Evolutionary conservation across 2,888 invertebrate species (phyloP).

Genomic region (Amphimallon solstitiale): DNA sequence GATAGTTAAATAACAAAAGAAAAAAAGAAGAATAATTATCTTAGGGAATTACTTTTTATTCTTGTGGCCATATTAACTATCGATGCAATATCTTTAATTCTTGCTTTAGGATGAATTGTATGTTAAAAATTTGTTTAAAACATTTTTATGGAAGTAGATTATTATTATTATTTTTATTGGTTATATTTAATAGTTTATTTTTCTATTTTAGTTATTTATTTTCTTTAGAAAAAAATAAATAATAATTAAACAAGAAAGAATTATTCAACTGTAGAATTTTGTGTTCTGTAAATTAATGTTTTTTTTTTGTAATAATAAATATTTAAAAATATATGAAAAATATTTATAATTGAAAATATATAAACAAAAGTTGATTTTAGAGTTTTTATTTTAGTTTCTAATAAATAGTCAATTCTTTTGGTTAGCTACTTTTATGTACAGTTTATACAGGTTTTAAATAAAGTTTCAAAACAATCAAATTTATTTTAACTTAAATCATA

Average conservation of each 20-base stretch:
- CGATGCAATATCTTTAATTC: conserved; percentile 21
- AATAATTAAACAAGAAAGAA: conserved; percentile 6
- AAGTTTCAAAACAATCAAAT: too few relatives aligned
- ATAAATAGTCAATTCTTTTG: too few relatives aligned
- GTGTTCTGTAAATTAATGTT: conserved; percentile 33
- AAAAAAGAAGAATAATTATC: conserved; percentile 4
- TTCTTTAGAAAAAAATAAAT: neutral
- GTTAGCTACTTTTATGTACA: too few relatives aligned
- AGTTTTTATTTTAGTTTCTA: neutral
- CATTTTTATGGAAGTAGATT: conserved; percentile 12
- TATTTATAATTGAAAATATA: conserved; percentile 34
- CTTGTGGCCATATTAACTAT: conserved; percentile 31
- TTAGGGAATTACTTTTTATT: conserved; percentile 15
- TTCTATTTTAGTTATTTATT: conserved; percentile 34
- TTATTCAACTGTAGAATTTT: conserved; percentile 14
- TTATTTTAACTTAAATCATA: too few relatives aligned
- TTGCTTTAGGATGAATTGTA: conserved; percentile 26
- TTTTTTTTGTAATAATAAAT: conserved; percentile 32
- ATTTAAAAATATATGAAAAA: conserved; percentile 29
- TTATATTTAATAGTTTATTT: conserved; percentile 34
- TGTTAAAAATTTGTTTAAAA: conserved; percentile 24
- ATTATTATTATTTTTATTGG: conserved; percentile 28
- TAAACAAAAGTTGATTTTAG: conserved; percentile 22
- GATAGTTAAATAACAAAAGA: conserved; percentile 17
- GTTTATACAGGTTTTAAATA: too few relatives aligned